Evolutionary conservation across 2,797 vertebrate species (phyloP), one percentile per base, ranked within the genome.

Genomic region (Muscicapa comitata): DNA sequence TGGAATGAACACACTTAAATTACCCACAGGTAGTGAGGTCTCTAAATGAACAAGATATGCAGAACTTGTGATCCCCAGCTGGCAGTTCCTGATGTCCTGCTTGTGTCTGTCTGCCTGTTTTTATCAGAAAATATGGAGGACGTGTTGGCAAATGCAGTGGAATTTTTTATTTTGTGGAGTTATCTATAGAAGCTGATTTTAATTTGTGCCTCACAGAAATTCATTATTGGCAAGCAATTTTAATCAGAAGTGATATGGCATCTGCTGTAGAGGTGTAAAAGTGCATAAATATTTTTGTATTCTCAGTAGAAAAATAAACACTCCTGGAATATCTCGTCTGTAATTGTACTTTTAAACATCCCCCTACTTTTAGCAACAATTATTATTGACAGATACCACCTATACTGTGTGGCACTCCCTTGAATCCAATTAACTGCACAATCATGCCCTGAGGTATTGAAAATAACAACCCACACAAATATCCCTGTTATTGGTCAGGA

Each of bases 261-360:
- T 81, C 84, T 93, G 72, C 40, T 75, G 50, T 25, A 91, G 75
- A 75, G 66, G 43, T 59, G 48, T 24, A 78, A 78, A 93, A 20
- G 37, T 59, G n/a, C 53, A 65, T 57, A 88, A 94, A 93, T 95
- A 91, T 83, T 95, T 91, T 75, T 95, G 50, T 72, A 65, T 87
- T 87, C 61, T 95, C 28, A 31, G 40, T 61, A 72, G 92, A 88
- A 91, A 87, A 94, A 78, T 16, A 78, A 95, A 86, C 45, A 74
- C 62, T 59, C 35, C n/a, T 83, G 72, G 42, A 93, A 91, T 86
- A 86, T 42, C 53, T 79, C 35, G 16, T 31, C 53, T 53, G 37
- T 63, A 57, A 80, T 92, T 92, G 86, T 65, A 55, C n/a, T 91
- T 86, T 78, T 24, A 93, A 88, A 53, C 13, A 25, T 71, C 31